Evolutionary conservation across 2,113 vertebrate species (phyloP).

Genomic region (Sporophila hypoxantha): DNA sequence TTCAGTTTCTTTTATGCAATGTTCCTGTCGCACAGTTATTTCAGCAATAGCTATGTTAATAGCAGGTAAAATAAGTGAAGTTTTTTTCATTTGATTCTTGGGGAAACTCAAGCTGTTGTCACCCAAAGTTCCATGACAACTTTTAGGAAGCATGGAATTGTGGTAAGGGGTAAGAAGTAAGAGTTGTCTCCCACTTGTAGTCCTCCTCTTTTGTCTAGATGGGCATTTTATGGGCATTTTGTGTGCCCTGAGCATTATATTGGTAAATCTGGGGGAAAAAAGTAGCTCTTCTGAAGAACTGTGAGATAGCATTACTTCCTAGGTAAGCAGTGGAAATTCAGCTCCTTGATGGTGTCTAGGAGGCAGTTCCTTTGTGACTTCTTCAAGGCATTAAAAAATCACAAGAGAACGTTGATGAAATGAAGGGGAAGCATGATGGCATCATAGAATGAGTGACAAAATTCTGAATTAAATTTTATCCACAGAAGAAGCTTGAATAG

Average conservation of each 20-base stretch:
- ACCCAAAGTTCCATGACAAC: neutral
- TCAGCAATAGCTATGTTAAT: neutral
- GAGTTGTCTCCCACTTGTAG: neutral
- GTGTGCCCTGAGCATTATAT: neutral
- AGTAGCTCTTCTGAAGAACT: neutral
- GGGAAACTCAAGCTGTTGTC: neutral
- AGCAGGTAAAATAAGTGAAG: neutral
- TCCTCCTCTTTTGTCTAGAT: neutral
- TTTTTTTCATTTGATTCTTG: neutral
- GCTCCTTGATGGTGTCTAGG: neutral
- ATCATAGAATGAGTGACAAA: rapidly evolving
- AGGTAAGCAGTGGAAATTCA: neutral
- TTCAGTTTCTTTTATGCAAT: neutral
- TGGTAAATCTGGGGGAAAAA: neutral
- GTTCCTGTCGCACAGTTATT: neutral
- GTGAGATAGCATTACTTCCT: neutral
- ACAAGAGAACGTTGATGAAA: neutral
- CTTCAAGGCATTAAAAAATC: neutral
- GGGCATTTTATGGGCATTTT: neutral
- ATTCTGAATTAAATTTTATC: neutral
- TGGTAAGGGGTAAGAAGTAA: neutral
- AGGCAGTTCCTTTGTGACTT: neutral
- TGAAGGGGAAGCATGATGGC: neutral
- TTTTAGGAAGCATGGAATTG: neutral
- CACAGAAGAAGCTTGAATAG: neutral